These are phyloP conservation scores for Chiroxiphia lanceolata DNA, from an alignment of 2,797 vertebrate genomes.

Conservation along the genomic window DNA sequence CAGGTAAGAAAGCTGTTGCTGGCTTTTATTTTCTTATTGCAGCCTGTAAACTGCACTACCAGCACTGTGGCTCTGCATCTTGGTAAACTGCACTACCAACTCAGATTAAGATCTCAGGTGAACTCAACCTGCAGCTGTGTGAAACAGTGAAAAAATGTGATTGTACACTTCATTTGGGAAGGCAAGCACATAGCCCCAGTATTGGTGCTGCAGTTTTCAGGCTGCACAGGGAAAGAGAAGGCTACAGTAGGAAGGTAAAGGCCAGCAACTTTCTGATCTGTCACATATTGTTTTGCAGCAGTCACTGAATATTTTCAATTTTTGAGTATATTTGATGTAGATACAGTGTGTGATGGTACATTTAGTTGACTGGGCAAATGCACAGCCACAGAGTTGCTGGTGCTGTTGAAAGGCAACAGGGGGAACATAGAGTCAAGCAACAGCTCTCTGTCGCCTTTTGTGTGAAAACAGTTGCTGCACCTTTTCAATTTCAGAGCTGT, in stretches of 20 bases:
- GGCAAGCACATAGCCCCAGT: not conserved
- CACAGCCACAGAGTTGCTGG: not conserved
- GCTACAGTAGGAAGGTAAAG: not conserved
- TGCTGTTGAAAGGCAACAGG: not conserved
- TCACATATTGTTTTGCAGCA: not conserved
- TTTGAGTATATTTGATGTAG: not conserved
- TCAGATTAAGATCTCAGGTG: not conserved
- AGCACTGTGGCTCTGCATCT: not conserved
- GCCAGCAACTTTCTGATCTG: not conserved
- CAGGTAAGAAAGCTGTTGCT: not conserved
- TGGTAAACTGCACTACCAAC: too few species aligned
- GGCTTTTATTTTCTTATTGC: not conserved
- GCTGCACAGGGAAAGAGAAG: not conserved
- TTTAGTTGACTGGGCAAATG: not conserved
- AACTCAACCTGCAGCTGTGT: rapidly evolving
- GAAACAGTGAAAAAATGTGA: not conserved
- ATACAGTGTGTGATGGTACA: not conserved
- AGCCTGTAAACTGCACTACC: not conserved
- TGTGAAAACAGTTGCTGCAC: not conserved
- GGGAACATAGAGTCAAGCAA: not conserved
- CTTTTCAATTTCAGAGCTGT: not conserved
- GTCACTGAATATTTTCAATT: not conserved
- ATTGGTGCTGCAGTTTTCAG: not conserved
- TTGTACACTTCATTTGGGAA: not conserved
- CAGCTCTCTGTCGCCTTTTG: not conserved